phyloP scores from a whole-genome alignment of 2,113 vertebrate species.

The Ameiurus melas region DNA sequence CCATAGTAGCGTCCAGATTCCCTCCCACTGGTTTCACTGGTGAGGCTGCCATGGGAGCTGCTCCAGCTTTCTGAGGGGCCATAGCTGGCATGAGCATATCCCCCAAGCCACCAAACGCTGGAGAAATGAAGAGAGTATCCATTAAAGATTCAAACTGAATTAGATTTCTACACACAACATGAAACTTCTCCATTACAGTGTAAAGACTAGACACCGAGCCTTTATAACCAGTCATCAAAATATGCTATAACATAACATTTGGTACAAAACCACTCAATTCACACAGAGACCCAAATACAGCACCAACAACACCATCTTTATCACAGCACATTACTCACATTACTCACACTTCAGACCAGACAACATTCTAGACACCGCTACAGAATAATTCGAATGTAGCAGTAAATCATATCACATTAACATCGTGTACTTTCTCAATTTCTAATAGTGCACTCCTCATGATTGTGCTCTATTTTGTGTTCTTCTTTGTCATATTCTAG shows the following conservation, averaged over 20 bases:
- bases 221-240: neutral
- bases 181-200: neutral
- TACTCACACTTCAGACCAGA: neutral
- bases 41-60: constrained; percentile 57
- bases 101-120: constrained; percentile 96
- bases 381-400: neutral
- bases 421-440: neutral
- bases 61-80: constrained; percentile 79
- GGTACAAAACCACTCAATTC: neutral
- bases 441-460: neutral
- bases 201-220: neutral
- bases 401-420: neutral
- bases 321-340: constrained; percentile 7
- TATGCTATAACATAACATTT: neutral
- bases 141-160: neutral
- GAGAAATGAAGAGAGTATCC: constrained; percentile 27
- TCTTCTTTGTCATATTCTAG: neutral
- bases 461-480: neutral
- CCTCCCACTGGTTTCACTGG: constrained; percentile 68
- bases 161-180: neutral
- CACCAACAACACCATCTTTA: neutral
- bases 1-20: constrained; percentile 93
- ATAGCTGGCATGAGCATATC: constrained; percentile 96
- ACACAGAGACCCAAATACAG: neutral
- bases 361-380: neutral